Percentiles rank a stretch among this genome's conserved stretches.
phyloP scores from a whole-genome alignment of 2,888 invertebrate species.

The Onthophagus sagittarius region DNA sequence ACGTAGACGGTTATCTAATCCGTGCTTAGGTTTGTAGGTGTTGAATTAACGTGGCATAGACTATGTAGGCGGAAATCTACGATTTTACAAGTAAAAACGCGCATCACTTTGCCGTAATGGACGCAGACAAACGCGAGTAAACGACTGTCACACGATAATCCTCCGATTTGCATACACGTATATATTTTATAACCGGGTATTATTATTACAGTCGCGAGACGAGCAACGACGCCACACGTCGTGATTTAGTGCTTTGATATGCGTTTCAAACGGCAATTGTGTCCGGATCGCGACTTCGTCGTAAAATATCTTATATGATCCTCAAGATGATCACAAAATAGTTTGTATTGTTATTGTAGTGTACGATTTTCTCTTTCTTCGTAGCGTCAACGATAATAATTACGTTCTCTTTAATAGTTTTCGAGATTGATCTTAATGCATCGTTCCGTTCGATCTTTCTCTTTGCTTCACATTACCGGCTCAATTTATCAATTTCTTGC shows the following conservation, averaged over 20 bases:
- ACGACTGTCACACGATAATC: constrained; percentile 10
- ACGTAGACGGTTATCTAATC: constrained; percentile 7
- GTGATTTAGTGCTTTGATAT: constrained; percentile 4
- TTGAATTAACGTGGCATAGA: constrained; percentile 1
- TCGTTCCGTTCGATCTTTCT: not conserved
- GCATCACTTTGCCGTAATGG: not conserved
- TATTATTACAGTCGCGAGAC: constrained; percentile 8
- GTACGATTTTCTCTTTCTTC: not conserved
- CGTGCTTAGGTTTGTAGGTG: not conserved
- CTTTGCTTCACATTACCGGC: not conserved
- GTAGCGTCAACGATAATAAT: not conserved
- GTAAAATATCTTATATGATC: not conserved
- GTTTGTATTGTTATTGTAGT: not conserved
- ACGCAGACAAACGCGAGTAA: constrained; percentile 2
- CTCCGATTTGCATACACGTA: constrained; percentile 8
- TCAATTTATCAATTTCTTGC: not conserved
- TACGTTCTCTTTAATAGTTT: not conserved
- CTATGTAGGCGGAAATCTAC: not conserved
- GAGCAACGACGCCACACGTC: not conserved
- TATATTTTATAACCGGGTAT: constrained; percentile 8
- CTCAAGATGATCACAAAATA: not conserved
- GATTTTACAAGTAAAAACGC: constrained; percentile 2
- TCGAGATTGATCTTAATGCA: not conserved
- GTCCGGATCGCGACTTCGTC: not conserved
- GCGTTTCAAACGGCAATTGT: not conserved